Percentiles rank a stretch among this genome's conserved stretches.
Evolutionary conservation across 2,888 invertebrate genomes (phyloP).

Genomic region (Drosophila paranaensis): DNA sequence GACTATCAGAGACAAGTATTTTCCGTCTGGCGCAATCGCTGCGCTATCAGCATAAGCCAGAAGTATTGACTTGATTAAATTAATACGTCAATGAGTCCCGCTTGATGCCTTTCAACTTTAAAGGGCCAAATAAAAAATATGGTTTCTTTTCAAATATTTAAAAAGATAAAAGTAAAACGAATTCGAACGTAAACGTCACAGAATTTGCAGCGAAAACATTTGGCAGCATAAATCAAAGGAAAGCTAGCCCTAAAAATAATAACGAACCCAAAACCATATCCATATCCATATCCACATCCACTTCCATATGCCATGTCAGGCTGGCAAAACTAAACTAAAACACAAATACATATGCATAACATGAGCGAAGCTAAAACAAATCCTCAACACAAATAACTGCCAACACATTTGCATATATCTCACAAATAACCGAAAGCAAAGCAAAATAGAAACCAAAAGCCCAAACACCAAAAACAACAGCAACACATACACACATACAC

Average conservation of each 20-base stretch:
- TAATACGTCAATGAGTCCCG: not conserved
- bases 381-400: slow-evolving; percentile 78
- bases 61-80: slow-evolving; percentile 1
- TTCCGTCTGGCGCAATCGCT: not conserved
- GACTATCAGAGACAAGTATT: not conserved
- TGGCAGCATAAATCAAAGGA: slow-evolving; percentile 68
- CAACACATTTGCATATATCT: slow-evolving; percentile 76
- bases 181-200: slow-evolving; percentile 24
- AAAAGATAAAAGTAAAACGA: not conserved
- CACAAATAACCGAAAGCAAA: slow-evolving; percentile 58
- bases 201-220: slow-evolving; percentile 50
- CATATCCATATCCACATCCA: slow-evolving; percentile 53
- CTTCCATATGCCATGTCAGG: slow-evolving; percentile 55
- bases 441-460: slow-evolving; percentile 63
- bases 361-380: slow-evolving; percentile 68
- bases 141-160: slow-evolving; percentile 1
- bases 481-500: slow-evolving; percentile 16
- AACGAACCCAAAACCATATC: slow-evolving; percentile 56
- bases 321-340: slow-evolving; percentile 79
- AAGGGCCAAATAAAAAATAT: slow-evolving; percentile 1
- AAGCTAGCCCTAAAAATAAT: slow-evolving; percentile 43
- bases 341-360: slow-evolving; percentile 76
- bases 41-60: not conserved
- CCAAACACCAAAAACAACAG: slow-evolving; percentile 41
- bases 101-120: not conserved